Evolutionary conservation across 1,140 invertebrate genomes (phyloP).

Genomic region (Cherax destructor): DNA sequence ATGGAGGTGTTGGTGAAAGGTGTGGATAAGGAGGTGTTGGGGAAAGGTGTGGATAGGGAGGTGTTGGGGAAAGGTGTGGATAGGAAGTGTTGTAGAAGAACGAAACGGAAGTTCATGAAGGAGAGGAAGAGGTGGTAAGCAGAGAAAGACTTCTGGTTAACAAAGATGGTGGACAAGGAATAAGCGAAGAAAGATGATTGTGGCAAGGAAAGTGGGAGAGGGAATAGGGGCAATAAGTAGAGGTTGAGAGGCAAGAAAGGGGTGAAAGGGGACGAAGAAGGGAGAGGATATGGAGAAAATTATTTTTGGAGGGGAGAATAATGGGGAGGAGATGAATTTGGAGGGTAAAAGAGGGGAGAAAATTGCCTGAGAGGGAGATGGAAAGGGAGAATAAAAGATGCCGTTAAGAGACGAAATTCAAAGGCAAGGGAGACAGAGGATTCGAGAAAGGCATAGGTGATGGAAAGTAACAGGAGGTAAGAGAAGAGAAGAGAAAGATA

Average conservation of each 20-base stretch:
- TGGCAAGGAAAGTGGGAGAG: not conserved
- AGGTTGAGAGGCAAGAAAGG: not conserved
- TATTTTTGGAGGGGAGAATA: not conserved
- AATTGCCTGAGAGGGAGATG: not conserved
- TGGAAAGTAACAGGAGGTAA: not conserved
- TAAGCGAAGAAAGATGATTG: not conserved
- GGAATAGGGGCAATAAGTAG: not conserved
- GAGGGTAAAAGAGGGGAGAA: not conserved
- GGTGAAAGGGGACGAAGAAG: not conserved
- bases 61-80: no score
- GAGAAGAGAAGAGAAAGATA: not conserved
- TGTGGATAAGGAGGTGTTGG: no score
- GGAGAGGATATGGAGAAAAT: not conserved
- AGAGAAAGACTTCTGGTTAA: not conserved
- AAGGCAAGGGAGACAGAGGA: no score
- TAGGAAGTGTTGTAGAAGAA: not conserved
- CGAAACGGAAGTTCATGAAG: not conserved
- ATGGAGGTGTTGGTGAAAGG: no score
- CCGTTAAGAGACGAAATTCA: no score
- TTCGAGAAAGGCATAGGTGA: not conserved
- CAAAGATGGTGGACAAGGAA: not conserved
- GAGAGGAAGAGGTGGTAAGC: not conserved
- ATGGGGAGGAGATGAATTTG: not conserved
- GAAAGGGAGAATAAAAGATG: not conserved
- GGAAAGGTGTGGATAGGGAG: no score